These are phyloP conservation scores for Myopa testacea DNA, from an alignment of 2,888 invertebrate genomes.

Conservation along the genomic window DNA sequence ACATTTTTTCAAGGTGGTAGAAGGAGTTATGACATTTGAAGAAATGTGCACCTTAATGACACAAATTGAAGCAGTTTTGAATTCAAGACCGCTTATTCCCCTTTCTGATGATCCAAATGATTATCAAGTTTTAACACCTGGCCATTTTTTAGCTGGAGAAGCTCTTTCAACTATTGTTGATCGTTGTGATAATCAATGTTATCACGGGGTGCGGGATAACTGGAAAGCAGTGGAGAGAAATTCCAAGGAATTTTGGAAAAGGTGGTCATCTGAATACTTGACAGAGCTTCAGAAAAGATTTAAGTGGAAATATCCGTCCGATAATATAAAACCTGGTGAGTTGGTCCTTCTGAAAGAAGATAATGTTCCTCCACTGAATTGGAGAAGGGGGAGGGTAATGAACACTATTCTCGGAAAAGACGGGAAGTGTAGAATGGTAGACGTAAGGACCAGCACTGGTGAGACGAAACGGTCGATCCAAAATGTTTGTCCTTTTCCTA, in stretches of 20 bases:
- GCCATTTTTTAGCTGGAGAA: slow-evolving; percentile 15
- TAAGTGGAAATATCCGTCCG: background rate
- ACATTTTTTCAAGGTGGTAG: background rate
- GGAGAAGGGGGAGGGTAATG: too few species aligned
- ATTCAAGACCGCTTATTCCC: slow-evolving; percentile 11
- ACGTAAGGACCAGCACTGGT: too few species aligned
- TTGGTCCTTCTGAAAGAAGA: too few species aligned
- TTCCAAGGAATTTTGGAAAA: slow-evolving; percentile 3
- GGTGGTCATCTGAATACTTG: background rate
- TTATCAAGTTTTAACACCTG: slow-evolving; percentile 10
- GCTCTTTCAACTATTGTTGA: background rate
- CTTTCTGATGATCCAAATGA: background rate
- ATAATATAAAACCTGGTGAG: too few species aligned
- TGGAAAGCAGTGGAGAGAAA: slow-evolving; percentile 5
- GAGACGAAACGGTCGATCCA: too few species aligned
- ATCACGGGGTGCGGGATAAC: slow-evolving; percentile 3
- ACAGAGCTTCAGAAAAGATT: slow-evolving; percentile 10
- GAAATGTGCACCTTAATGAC: background rate
- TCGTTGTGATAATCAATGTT: slow-evolving; percentile 5
- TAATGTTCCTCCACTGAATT: too few species aligned
- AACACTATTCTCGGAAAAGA: too few species aligned
- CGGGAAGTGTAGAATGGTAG: too few species aligned
- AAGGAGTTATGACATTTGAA: background rate
- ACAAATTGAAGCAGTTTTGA: background rate
- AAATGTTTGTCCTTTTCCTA: too few species aligned